Evolutionary conservation across 2,113 vertebrate species (phyloP).

Genomic region (Miniopterus natalensis): DNA sequence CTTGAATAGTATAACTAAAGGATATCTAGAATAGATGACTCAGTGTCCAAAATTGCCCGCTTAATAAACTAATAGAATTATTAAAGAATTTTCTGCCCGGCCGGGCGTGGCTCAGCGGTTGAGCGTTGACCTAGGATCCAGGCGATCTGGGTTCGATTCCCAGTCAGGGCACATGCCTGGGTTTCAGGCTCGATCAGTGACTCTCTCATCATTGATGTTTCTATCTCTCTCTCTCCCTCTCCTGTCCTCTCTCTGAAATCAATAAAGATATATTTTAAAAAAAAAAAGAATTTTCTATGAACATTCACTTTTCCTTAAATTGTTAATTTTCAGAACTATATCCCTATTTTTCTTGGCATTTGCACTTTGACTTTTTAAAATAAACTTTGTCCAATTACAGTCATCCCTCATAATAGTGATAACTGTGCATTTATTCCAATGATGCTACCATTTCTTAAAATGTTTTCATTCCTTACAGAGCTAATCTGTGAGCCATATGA

Average conservation of each 20-base stretch:
- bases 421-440: not conserved
- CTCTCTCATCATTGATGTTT: too few species aligned
- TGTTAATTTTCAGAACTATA: constrained; percentile 39
- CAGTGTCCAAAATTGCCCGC: constrained; percentile 11
- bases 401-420: not conserved
- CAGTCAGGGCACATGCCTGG: too few species aligned
- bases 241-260: too few species aligned
- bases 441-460: not conserved
- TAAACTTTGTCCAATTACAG: constrained; percentile 32
- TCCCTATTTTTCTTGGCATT: constrained; percentile 42
- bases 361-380: constrained; percentile 1
- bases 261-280: too few species aligned
- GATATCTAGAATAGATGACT: constrained; percentile 29
- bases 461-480: constrained; percentile 18
- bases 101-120: too few species aligned
- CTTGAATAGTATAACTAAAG: constrained; percentile 23
- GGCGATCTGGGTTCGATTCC: too few species aligned
- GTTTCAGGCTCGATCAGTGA: too few species aligned
- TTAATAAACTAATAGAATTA: not conserved
- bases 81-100: constrained; percentile 22
- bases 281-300: constrained; percentile 40
- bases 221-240: too few species aligned
- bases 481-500: not conserved
- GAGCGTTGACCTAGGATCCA: too few species aligned
- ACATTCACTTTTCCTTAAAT: constrained; percentile 39